phyloP scores from a whole-genome alignment of 2,888 invertebrate species.

The Calameuta idolon region DNA sequence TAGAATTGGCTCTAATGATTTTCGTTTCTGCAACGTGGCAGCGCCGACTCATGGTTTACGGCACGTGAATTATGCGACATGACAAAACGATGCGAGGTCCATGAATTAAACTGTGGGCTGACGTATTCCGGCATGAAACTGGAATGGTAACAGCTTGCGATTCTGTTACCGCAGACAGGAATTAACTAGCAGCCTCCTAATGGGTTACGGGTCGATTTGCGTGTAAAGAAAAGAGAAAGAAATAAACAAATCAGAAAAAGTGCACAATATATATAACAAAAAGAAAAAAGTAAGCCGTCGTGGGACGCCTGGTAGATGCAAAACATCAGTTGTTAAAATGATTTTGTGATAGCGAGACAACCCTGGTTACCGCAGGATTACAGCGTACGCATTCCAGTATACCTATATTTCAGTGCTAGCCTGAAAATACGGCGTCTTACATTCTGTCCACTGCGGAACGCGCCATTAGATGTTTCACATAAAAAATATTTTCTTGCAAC shows the following conservation, averaged over 20 bases:
- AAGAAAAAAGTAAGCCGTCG: too few species aligned
- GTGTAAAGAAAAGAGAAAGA: not conserved
- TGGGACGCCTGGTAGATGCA: too few species aligned
- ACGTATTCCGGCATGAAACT: not conserved
- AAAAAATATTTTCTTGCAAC: not conserved
- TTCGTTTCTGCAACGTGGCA: conserved; percentile 10
- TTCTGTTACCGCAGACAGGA: not conserved
- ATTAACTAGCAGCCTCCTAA: not conserved
- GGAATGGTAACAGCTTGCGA: not conserved
- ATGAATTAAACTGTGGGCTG: conserved; percentile 17
- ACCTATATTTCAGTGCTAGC: too few species aligned
- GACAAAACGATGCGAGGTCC: conserved; percentile 31
- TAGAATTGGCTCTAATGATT: not conserved
- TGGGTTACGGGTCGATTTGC: not conserved
- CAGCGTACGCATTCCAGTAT: too few species aligned
- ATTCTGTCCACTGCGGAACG: too few species aligned
- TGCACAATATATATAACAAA: too few species aligned
- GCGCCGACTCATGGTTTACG: not conserved
- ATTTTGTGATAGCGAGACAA: too few species aligned
- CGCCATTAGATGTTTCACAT: too few species aligned
- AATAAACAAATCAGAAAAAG: not conserved
- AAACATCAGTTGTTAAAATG: too few species aligned
- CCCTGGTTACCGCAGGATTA: too few species aligned
- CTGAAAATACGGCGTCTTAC: too few species aligned
- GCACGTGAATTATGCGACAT: conserved; percentile 32